Evolutionary conservation across 2,888 invertebrate species (phyloP).

Genomic region (Brachyptera putata): DNA sequence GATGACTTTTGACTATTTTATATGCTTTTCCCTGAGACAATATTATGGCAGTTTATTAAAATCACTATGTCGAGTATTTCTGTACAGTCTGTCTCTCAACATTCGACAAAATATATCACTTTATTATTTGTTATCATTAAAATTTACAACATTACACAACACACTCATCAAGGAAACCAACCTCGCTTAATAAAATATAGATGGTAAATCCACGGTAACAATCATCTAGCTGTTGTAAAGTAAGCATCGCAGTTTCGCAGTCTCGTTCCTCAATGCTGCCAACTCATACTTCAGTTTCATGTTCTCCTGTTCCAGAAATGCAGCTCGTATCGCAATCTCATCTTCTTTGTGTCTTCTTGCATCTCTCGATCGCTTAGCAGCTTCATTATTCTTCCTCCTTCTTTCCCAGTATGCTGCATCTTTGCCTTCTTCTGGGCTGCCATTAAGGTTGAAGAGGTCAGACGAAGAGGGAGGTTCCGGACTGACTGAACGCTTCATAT

Average conservation of each 20-base stretch:
- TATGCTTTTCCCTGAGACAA: too few species aligned
- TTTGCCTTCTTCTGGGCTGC: slow-evolving; percentile 43
- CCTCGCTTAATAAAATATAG: too few species aligned
- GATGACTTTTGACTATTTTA: too few species aligned
- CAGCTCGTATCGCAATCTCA: slow-evolving; percentile 83
- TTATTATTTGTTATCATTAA: too few species aligned
- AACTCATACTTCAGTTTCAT: slow-evolving; percentile 68
- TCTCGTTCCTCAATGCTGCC: slow-evolving; percentile 58
- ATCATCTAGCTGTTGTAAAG: slow-evolving; percentile 43
- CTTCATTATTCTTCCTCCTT: slow-evolving; percentile 87
- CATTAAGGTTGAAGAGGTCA: slow-evolving; percentile 36
- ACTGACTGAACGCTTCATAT: slow-evolving; percentile 60
- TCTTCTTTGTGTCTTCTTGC: slow-evolving; percentile 86
- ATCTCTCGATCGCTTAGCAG: slow-evolving; percentile 91
- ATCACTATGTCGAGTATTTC: too few species aligned
- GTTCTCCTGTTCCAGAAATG: slow-evolving; percentile 83
- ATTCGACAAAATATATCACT: too few species aligned
- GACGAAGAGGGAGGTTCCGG: slow-evolving; percentile 33
- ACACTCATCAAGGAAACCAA: too few species aligned
- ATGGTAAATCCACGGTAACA: too few species aligned
- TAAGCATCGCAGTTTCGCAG: slow-evolving; percentile 53
- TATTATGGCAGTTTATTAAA: too few species aligned
- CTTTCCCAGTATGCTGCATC: slow-evolving; percentile 86
- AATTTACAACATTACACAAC: too few species aligned
- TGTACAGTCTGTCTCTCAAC: too few species aligned